phyloP scores from a whole-genome alignment of 2,113 vertebrate species.

The Mungos mungo region DNA sequence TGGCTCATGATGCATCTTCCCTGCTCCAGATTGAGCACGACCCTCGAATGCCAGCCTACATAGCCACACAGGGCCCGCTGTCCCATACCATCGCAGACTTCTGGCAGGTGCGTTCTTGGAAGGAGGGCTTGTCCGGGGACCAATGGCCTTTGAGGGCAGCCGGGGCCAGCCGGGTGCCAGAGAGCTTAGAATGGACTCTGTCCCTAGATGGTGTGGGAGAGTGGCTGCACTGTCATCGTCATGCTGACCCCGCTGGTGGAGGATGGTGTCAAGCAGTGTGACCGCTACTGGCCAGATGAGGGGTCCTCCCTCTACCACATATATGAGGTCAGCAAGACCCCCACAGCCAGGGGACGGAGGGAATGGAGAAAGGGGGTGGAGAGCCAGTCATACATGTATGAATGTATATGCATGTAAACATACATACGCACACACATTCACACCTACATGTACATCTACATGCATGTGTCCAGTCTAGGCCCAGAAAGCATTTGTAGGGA shows the following conservation, averaged over 20 bases:
- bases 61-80: slow-evolving; percentile 96
- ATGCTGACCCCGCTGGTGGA: slow-evolving; percentile 97
- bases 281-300: slow-evolving; percentile 98
- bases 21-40: slow-evolving; percentile 94
- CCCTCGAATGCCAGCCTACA: slow-evolving; percentile 96
- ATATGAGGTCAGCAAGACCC: slow-evolving; percentile 91
- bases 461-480: background rate
- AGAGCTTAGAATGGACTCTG: background rate
- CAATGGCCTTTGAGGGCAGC: background rate
- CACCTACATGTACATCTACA: background rate
- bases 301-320: slow-evolving; percentile 98
- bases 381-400: background rate
- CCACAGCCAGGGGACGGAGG: background rate
- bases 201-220: slow-evolving; percentile 98
- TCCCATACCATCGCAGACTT: slow-evolving; percentile 97
- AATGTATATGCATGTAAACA: background rate
- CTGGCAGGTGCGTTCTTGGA: slow-evolving; percentile 92
- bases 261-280: slow-evolving; percentile 95
- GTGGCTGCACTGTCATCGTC: slow-evolving; percentile 96
- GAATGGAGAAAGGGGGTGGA: background rate
- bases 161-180: background rate
- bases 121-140: background rate
- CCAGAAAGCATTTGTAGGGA: background rate
- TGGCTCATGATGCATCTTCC: background rate
- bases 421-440: too few relatives aligned